Evolutionary conservation across 2,113 vertebrate species (phyloP), one percentile per base, ranked within the genome.

Genomic region (Sialia sialis): DNA sequence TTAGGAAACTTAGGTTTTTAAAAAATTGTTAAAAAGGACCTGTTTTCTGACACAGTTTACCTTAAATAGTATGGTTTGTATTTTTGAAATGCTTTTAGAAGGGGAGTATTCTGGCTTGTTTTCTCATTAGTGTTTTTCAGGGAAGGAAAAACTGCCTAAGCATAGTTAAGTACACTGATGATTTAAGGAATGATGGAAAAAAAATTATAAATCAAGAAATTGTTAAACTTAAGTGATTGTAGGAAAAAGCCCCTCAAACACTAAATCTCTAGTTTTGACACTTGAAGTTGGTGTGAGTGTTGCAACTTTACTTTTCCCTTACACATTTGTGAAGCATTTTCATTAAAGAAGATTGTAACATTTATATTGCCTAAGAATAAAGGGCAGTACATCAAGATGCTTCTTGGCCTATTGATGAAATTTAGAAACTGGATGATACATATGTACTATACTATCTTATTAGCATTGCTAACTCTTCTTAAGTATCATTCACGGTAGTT

Each of bases 1-100:
- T 39, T 39, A 49, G 75, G 26, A 72, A 85, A 30, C 0, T 0
- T 0, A 48, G 12, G 3, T 13, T 72, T 72, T 72, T 5, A 2
- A 27, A 25, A 78, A 64, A 18, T 15, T 30, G 11, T 38, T 3
- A 4, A 27, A 72, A 64, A 29, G 1, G 13, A 34, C 4, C 6
- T 27, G 2, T 58, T 81, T 89, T 68, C n/a, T 84, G 48, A 48
- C 7, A 36, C 30, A 55, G 19, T 10, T 63, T 70, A 9, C 51
- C 18, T 66, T 56, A 46, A 22, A 23, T 29, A 46, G 12, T 48
- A 15, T 32, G 4, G 26, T 77, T 76, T 52, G 10, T 84, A 11
- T 29, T 84, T 80, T 78, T 49, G 15, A 63, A 87, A 56, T 63
- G 36, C 19, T 7, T 67, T 84, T 77, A n/a, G 15, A 49, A 87